phyloP scores from a whole-genome alignment of 2,888 invertebrate genomes.

The Apamea sordens region DNA sequence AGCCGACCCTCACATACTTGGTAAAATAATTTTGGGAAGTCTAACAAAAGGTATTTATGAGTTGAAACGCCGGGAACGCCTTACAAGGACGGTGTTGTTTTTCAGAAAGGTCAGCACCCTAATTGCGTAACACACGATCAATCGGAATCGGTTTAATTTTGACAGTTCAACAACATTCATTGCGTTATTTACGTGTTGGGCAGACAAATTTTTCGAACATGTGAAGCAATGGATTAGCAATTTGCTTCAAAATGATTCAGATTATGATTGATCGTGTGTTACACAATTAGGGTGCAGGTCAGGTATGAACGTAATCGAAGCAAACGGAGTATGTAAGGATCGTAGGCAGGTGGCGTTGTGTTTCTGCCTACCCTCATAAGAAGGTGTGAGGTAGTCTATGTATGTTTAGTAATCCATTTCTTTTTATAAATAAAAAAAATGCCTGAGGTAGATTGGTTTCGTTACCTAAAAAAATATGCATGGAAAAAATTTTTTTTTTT shows the following conservation, averaged over 20 bases:
- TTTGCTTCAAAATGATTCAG: too few relatives aligned
- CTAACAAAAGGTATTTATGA: background rate
- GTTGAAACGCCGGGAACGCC: background rate
- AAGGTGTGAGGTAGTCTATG: background rate
- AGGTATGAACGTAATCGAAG: background rate
- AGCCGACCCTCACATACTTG: too few relatives aligned
- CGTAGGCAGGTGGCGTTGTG: background rate
- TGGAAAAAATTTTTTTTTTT: constrained; percentile 10
- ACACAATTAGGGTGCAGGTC: too few relatives aligned
- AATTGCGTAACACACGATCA: too few relatives aligned
- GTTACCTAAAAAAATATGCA: constrained; percentile 23
- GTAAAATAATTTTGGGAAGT: background rate
- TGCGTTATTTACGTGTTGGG: too few relatives aligned
- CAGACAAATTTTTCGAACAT: too few relatives aligned
- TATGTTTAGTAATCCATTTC: background rate
- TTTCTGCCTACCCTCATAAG: background rate
- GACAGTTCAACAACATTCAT: too few relatives aligned
- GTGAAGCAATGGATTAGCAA: too few relatives aligned
- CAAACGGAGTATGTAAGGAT: background rate
- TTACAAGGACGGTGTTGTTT: background rate
- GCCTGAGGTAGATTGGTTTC: constrained; percentile 33
- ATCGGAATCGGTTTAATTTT: too few relatives aligned
- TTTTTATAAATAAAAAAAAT: background rate
- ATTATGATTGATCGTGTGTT: too few relatives aligned
- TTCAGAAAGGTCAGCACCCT: background rate